Base-by-base conservation (phyloP, 2,888 invertebrate genomes). In the Crocallis elinguaria region DNA sequence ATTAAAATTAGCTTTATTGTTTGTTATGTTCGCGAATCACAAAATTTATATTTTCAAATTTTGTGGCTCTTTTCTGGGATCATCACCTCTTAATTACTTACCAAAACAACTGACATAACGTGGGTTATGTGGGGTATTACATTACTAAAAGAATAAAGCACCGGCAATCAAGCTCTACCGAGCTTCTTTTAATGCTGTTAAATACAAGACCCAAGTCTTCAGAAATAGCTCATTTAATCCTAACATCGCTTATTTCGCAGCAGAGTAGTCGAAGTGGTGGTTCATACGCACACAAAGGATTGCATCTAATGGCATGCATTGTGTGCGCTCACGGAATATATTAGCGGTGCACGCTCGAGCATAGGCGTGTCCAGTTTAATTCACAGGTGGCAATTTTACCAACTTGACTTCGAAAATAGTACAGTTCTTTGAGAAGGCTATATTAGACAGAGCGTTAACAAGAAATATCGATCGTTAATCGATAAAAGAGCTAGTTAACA, bases 281-380 rank as follows among this genome's bases (percentile, higher is more conserved):
- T 57, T 30, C 41, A 35, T 43, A 29, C 41, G 54, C 61, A 61
- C 70, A 80, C 78, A 82, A 77, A 80, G 75, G 71, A 73, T 67
- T 69, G 33, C 41, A 46, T 43, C 39, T 51, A 42, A 54, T 49
- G 44, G 49, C 33, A 42, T 35, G 29, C 41, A 50, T 49, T 58
- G 36, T 44, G 76, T 77, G 69, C 71, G 73, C 75, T 75, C 75
- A 76, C 73, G 73, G 77, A 77, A 73, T 77, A 76, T 78, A 79
- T 79, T 76, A 73, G 75, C 66, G 60, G 63, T 70, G 74, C 72
- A 73, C 73, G 75, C 71, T 75, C 67, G 29, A 64, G 63, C 53
- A 68, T 66, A 73, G 77, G 78, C 77, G 75, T 76, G 74, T 77
- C 66, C 65, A 67, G 66, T 59, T 66, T 62, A 65, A 45, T 38